Percentiles rank a stretch among this genome's conserved stretches.
phyloP scores from a whole-genome alignment of 2,797 vertebrate species.

The Alosa sapidissima region DNA sequence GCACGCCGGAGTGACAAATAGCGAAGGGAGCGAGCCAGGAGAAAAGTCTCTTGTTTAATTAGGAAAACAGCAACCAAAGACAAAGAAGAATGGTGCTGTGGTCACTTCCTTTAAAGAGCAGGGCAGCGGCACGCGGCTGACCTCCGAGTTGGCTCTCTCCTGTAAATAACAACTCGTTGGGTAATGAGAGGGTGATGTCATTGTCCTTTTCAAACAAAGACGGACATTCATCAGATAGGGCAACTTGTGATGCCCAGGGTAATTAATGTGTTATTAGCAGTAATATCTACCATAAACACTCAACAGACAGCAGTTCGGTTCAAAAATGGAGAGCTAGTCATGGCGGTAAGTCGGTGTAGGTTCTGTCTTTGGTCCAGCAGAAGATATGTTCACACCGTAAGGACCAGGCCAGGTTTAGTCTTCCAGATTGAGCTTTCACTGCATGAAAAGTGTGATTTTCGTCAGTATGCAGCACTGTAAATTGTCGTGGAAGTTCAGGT shows the following conservation, averaged over 20 bases:
- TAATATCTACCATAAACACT: background rate
- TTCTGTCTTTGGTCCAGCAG: background rate
- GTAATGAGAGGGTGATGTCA: background rate
- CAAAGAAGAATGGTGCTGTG: slow-evolving; percentile 38
- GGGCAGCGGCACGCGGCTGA: background rate
- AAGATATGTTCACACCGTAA: too few relatives aligned
- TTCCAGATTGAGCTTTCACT: too few relatives aligned
- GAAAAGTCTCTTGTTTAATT: slow-evolving; percentile 56
- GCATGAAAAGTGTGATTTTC: too few relatives aligned
- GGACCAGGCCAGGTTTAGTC: too few relatives aligned
- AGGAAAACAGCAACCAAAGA: slow-evolving; percentile 49
- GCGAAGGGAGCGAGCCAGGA: slow-evolving; percentile 55
- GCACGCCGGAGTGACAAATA: slow-evolving; percentile 64
- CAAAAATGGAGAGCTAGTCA: background rate
- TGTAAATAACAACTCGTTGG: background rate
- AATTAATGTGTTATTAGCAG: background rate
- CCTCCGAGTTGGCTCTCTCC: background rate
- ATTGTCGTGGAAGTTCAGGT: too few relatives aligned
- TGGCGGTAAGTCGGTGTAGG: too few relatives aligned
- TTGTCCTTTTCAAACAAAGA: background rate
- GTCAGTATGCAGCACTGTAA: too few relatives aligned
- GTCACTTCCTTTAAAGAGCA: slow-evolving; percentile 26
- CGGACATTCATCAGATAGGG: background rate
- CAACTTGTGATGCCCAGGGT: background rate
- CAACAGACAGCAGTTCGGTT: background rate